phyloP scores from a whole-genome alignment of 2,888 invertebrate genomes.

The Dromius quadrimaculatus region DNA sequence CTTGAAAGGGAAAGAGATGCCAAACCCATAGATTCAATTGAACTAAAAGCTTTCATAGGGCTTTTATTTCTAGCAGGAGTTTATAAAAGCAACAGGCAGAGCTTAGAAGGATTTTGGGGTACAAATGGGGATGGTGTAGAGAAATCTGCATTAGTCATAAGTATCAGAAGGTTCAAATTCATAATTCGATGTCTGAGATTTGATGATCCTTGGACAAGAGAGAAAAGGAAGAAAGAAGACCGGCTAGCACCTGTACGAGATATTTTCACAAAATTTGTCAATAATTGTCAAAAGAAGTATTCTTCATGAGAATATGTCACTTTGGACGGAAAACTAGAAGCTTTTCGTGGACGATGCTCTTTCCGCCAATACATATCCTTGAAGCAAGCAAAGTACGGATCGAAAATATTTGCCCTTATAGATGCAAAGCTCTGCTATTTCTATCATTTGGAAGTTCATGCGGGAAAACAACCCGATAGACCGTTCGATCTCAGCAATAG shows the following conservation, averaged over 20 bases:
- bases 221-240: too few species aligned
- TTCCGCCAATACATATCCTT: slow-evolving; percentile 59
- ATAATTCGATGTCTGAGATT: not conserved
- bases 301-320: slow-evolving; percentile 57
- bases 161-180: slow-evolving; percentile 50
- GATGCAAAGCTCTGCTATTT: slow-evolving; percentile 55
- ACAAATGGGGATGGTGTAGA: slow-evolving; percentile 57
- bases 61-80: too few species aligned
- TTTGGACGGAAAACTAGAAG: slow-evolving; percentile 57
- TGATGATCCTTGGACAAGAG: slow-evolving; percentile 54
- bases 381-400: slow-evolving; percentile 59
- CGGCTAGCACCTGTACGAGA: slow-evolving; percentile 57
- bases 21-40: too few species aligned
- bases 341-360: slow-evolving; percentile 58
- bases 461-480: slow-evolving; percentile 53
- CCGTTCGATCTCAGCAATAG: slow-evolving; percentile 32
- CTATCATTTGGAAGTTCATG: slow-evolving; percentile 54
- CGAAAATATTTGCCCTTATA: slow-evolving; percentile 56
- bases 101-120: slow-evolving; percentile 57
- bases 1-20: not conserved
- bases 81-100: slow-evolving; percentile 55
- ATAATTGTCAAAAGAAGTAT: slow-evolving; percentile 58
- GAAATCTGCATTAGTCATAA: slow-evolving; percentile 57
- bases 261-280: slow-evolving; percentile 59
- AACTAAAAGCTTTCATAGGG: too few species aligned